Conservation (phyloP, 1,140 invertebrate genomes). For the Pomacea maculata region DNA sequence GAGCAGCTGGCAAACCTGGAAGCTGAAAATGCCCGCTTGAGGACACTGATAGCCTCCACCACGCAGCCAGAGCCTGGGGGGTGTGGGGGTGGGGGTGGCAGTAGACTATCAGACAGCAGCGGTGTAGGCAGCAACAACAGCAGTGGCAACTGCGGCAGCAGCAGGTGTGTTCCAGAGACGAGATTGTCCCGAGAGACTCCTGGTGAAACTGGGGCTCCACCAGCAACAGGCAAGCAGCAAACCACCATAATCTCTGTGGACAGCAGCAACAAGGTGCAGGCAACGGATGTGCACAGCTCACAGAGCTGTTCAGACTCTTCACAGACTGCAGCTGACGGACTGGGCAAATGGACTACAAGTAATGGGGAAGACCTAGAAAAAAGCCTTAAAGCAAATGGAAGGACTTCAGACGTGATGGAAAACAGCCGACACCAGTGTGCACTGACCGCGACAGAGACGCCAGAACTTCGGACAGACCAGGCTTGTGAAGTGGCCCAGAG, state of each 20-base stretch:
- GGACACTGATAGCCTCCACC: conserved; percentile 20
- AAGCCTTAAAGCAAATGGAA: conserved; percentile 11
- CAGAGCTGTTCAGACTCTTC: not conserved
- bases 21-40: conserved; percentile 49
- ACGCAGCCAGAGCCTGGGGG: conserved; percentile 22
- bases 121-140: conserved; percentile 7
- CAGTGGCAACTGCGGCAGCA: not conserved
- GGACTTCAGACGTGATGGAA: conserved; percentile 9
- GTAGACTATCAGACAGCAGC: not conserved
- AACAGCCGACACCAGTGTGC: conserved; percentile 10
- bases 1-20: conserved; percentile 53
- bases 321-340: not conserved
- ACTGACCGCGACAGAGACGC: conserved; percentile 10
- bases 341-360: conserved; percentile 10
- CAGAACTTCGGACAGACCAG: conserved; percentile 19
- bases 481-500: conserved; percentile 8
- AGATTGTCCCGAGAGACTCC: not conserved
- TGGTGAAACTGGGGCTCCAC: not conserved
- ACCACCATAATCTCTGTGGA: not conserved
- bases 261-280: conserved; percentile 13
- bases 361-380: conserved; percentile 1
- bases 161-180: conserved; percentile 9
- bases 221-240: not conserved
- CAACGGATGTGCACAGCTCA: not conserved
- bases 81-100: not conserved